phyloP scores from a whole-genome alignment of 2,113 vertebrate species.

The Phaetusa simplex region DNA sequence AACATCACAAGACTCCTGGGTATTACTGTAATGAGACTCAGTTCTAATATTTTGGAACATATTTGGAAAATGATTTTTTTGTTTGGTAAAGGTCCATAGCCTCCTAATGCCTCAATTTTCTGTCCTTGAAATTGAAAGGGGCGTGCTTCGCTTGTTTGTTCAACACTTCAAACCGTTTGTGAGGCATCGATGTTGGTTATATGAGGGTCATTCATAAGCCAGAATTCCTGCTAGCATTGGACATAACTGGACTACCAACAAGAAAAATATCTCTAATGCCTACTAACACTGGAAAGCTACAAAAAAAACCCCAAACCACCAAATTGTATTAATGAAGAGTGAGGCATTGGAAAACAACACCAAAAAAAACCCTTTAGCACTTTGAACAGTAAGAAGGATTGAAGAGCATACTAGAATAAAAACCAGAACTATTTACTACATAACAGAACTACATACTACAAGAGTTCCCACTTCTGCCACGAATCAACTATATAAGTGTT shows the following conservation, averaged over 20 bases:
- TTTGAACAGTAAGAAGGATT: neutral
- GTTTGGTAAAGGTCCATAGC: neutral
- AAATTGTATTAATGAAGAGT: neutral
- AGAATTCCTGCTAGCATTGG: neutral
- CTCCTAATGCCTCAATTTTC: neutral
- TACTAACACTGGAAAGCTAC: neutral
- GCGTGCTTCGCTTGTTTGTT: neutral
- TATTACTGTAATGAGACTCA: neutral
- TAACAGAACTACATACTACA: neutral
- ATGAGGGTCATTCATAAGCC: neutral
- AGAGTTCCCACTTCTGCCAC: neutral
- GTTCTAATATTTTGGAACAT: neutral
- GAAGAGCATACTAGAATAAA: neutral
- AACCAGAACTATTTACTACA: neutral
- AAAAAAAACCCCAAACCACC: neutral
- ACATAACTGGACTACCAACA: neutral
- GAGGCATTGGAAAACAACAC: neutral
- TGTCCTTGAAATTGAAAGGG: neutral
- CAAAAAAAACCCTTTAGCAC: neutral
- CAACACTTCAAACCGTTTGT: neutral
- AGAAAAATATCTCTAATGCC: neutral
- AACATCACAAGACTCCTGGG: neutral
- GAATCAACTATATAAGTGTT: neutral
- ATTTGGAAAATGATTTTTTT: neutral
- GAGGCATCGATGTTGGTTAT: neutral